phyloP scores from a whole-genome alignment of 2,797 vertebrate species.

The Paguma larvata region DNA sequence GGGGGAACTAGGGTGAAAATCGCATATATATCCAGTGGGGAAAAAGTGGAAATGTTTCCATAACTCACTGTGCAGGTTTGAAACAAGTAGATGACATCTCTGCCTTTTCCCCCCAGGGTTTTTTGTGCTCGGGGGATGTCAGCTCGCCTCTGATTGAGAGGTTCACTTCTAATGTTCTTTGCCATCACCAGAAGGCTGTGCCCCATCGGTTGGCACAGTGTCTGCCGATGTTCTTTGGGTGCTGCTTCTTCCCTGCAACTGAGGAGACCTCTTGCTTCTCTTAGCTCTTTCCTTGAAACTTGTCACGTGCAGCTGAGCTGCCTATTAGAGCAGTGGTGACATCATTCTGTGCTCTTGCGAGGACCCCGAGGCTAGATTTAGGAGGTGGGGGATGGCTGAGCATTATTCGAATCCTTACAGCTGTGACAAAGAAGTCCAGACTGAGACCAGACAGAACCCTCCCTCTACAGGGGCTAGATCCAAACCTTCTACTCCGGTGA shows the following conservation, averaged over 20 bases:
- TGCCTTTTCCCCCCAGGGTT: neutral
- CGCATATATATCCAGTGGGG: neutral
- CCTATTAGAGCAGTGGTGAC: conserved; percentile 14
- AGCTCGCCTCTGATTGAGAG: neutral
- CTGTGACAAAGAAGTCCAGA: neutral
- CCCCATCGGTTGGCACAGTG: neutral
- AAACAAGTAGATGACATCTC: conserved; percentile 27
- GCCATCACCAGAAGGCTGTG: conserved; percentile 55
- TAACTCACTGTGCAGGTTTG: conserved; percentile 2
- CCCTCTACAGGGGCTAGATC: neutral
- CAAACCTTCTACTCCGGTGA: neutral
- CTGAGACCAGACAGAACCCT: neutral
- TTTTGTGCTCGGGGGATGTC: conserved; percentile 26
- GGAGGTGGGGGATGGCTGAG: neutral
- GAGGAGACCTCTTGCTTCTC: conserved; percentile 56
- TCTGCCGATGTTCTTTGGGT: conserved; percentile 28
- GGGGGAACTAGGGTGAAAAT: neutral
- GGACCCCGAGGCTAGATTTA: neutral
- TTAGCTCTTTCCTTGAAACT: conserved; percentile 57
- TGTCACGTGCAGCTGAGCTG: conserved; percentile 56
- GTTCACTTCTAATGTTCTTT: conserved; percentile 54
- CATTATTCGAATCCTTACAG: neutral
- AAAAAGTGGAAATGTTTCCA: neutral
- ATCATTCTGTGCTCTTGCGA: conserved; percentile 34
- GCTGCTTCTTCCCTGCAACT: conserved; percentile 20